Evolutionary conservation across 2,797 vertebrate species (phyloP).

Genomic region (Manis pentadactyla): DNA sequence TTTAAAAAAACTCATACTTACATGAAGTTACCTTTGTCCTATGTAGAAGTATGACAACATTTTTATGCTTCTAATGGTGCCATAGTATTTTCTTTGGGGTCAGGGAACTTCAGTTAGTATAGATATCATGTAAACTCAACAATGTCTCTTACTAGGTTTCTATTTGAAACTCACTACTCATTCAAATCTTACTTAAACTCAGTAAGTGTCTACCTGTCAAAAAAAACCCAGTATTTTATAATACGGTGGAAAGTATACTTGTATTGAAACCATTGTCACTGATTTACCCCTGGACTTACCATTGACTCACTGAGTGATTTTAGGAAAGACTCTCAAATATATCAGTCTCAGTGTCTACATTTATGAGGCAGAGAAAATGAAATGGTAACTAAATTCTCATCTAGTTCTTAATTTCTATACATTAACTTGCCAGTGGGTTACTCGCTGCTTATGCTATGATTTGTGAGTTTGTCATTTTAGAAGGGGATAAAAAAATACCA

Average conservation of each 20-base stretch:
- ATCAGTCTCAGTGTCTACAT: neutral
- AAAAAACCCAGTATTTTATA: neutral
- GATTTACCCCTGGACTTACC: neutral
- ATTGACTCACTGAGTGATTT: neutral
- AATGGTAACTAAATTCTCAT: neutral
- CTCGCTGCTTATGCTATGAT: neutral
- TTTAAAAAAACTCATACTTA: neutral
- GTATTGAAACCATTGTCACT: neutral
- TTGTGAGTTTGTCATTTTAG: neutral
- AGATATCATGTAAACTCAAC: neutral
- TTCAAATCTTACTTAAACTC: neutral
- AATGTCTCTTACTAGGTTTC: constrained; percentile 1
- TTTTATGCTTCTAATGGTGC: neutral
- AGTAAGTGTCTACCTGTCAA: neutral
- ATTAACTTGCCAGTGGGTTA: neutral
- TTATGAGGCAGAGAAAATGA: neutral
- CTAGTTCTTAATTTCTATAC: neutral
- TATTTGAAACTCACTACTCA: neutral
- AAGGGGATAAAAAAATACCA: neutral
- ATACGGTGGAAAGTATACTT: neutral
- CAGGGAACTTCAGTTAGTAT: neutral
- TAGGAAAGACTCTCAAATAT: neutral
- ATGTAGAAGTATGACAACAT: neutral
- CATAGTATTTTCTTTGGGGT: neutral
- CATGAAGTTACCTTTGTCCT: neutral